Percentiles rank a stretch among this genome's conserved stretches.
Evolutionary conservation across 2,888 invertebrate genomes (phyloP).

Genomic region (Silvanus unidentatus): DNA sequence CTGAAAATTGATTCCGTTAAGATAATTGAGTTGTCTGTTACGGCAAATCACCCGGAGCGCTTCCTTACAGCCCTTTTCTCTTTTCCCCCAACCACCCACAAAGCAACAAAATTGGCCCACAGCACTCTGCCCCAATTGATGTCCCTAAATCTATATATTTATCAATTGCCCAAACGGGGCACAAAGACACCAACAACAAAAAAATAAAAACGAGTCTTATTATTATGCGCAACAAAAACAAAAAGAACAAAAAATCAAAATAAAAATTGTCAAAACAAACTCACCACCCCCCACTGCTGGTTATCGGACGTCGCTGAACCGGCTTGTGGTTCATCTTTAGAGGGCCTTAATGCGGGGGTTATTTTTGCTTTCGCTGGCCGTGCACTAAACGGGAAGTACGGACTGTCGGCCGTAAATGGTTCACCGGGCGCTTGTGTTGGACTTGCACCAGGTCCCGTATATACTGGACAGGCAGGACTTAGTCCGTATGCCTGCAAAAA

Average conservation of each 20-base stretch:
- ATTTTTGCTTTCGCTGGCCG: conserved; percentile 52
- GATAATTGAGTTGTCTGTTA: conserved; percentile 44
- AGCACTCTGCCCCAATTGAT: no score
- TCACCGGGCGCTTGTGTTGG: conserved; percentile 51
- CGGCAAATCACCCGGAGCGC: conserved; percentile 38
- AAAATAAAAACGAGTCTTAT: no score
- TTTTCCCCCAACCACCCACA: no score
- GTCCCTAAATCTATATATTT: no score
- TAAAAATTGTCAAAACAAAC: conserved; percentile 18
- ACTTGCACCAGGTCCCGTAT: conserved; percentile 44
- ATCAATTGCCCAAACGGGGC: no score
- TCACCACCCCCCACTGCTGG: conserved; percentile 46
- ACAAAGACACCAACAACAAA: no score
- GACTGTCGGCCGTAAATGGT: conserved; percentile 56
- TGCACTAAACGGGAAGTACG: conserved; percentile 62
- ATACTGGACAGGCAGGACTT: conserved; percentile 45
- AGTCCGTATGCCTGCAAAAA: conserved; percentile 44
- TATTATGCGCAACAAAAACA: no score
- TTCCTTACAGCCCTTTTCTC: no score
- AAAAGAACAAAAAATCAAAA: background rate
- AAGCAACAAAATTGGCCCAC: no score
- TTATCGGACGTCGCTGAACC: conserved; percentile 32
- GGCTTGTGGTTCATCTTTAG: conserved; percentile 23
- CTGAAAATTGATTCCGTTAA: conserved; percentile 26
- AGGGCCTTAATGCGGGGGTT: conserved; percentile 34